Percentiles rank a stretch among this genome's conserved stretches.
Conservation (phyloP, 2,888 invertebrate genomes). For the Alviniconcha strummeri region DNA sequence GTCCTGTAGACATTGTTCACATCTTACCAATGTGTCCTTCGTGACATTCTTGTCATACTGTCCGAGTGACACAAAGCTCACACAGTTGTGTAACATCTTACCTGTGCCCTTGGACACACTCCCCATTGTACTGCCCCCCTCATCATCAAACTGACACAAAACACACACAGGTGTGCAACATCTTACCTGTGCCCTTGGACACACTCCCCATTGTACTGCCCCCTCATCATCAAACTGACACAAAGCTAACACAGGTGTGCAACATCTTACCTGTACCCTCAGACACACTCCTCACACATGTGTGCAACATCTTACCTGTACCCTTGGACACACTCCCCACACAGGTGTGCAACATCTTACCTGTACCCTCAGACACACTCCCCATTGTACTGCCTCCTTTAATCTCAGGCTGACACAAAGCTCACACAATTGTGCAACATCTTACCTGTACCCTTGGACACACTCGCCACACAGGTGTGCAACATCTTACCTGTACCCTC, state of each 20-base stretch:
- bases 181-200: conserved; percentile 26
- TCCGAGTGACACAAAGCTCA: too few relatives aligned
- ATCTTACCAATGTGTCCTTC: too few relatives aligned
- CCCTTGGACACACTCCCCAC: too few relatives aligned
- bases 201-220: conserved; percentile 20
- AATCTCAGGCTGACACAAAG: too few relatives aligned
- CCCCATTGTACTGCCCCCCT: conserved; percentile 6
- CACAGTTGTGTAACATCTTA: background rate
- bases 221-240: conserved; percentile 30
- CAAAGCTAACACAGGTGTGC: background rate
- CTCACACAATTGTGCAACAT: too few relatives aligned
- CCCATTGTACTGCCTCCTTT: too few relatives aligned
- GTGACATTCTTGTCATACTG: too few relatives aligned
- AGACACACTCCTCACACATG: conserved; percentile 16
- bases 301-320: too few relatives aligned
- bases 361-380: conserved; percentile 31
- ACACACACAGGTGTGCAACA: background rate
- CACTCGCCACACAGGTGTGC: too few relatives aligned
- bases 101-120: conserved; percentile 32
- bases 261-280: conserved; percentile 23
- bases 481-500: conserved; percentile 24
- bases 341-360: background rate
- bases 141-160: conserved; percentile 27
- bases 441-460: conserved; percentile 23
- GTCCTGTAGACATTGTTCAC: too few relatives aligned